Conservation (phyloP, 2,888 invertebrate genomes). For the Cosmia trapezina region DNA sequence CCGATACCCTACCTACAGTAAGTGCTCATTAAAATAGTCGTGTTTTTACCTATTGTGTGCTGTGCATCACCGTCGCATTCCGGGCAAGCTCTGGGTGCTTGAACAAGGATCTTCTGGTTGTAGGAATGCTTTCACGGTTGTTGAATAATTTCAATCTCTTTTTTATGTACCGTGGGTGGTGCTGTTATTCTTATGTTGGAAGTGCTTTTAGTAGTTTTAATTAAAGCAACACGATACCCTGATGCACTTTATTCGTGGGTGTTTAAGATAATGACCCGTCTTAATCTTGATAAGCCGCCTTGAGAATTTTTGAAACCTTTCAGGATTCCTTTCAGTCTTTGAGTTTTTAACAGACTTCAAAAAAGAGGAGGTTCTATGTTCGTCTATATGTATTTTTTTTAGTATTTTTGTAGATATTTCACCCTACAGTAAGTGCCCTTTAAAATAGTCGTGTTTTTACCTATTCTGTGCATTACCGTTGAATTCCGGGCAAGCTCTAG, state of each 20-base stretch:
- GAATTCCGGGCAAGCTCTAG: conserved; percentile 39
- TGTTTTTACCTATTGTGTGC: conserved; percentile 57
- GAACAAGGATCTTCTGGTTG: conserved; percentile 55
- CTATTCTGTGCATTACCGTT: conserved; percentile 49
- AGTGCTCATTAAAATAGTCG: conserved; percentile 59
- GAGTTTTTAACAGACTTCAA: not conserved
- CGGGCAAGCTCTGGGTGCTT: conserved; percentile 24
- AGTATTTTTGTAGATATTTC: too few relatives aligned
- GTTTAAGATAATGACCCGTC: not conserved
- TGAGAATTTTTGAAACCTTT: not conserved
- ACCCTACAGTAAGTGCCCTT: conserved; percentile 58
- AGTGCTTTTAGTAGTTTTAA: conserved; percentile 24
- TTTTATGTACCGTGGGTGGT: conserved; percentile 29
- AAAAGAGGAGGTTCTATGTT: too few relatives aligned
- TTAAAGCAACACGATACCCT: conserved; percentile 12
- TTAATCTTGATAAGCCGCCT: not conserved
- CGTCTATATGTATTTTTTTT: too few relatives aligned
- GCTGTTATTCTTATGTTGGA: conserved; percentile 25
- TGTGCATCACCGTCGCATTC: conserved; percentile 54
- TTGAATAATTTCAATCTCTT: conserved; percentile 47
- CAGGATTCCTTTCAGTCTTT: not conserved
- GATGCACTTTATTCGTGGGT: not conserved
- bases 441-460: conserved; percentile 62
- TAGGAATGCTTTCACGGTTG: conserved; percentile 55
- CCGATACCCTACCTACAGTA: conserved; percentile 56